Base-by-base conservation (phyloP, 1,140 invertebrate species). In the Pentalonia nigronervosa region DNA sequence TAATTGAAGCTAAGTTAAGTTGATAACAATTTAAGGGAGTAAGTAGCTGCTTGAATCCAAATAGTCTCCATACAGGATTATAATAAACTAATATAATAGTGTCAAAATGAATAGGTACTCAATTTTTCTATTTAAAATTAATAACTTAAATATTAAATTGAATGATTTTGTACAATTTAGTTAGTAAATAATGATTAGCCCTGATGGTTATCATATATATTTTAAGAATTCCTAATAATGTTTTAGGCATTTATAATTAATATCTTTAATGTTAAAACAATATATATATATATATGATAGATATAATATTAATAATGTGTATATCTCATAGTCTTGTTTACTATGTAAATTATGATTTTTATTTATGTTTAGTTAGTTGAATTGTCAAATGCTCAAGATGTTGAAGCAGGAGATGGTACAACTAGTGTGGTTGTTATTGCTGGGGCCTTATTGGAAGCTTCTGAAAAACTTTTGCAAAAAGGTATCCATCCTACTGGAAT, bases 341-440 rank as follows among this genome's bases (percentile, higher is more conserved):
- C 4, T 41, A 41, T 41, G 41, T 4, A 41, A 41, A 60, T 60
- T n/a, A 30, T 36, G 4, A 36, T 2, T 83, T 83, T 45, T 92
- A 48, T 56, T 81, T 93, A 95, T 94, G 94, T 96, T 94, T 95
- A 99, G 98, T 96, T 99, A 94, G 99, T 99, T 8, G 99, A 99
- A 95, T 96, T 99, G 93, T 99, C 99, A 3, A 98, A 99, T 95
- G 99, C 99, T 48, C 99, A 99, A 96, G 99, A 99, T 96, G 97
- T 99, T 94, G 99, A 99, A 96, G 99, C 99, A 94, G 99, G 99
- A 92, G 99, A 99, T 96, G 99, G 99, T 88, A 99, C 99, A 41
- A 99, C 99, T 7, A 98, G 98, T 86, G 99, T 99, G 92, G 98
- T 99, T 60, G 98, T 99, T 41, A 97, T 99, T 95, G 98, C 99